Evolutionary conservation across 2,888 invertebrate genomes (phyloP).

Genomic region (Epistrophe grossulariae): DNA sequence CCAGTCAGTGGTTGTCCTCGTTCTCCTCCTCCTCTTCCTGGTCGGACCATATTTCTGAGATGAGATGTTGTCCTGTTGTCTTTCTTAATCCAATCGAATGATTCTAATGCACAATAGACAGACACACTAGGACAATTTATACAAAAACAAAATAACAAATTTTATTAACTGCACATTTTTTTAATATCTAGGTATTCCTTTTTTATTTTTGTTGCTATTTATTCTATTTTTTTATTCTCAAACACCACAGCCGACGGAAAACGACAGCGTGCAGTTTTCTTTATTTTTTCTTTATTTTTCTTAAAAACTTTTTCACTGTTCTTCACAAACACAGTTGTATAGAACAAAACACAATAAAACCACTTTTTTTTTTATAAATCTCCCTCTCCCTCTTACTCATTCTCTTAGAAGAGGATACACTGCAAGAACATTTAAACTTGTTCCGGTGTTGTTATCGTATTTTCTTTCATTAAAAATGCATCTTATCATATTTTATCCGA

Average conservation of each 20-base stretch:
- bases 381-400: conserved; percentile 23
- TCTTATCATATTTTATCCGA: conserved; percentile 45
- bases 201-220: conserved; percentile 7
- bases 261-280: not conserved
- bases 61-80: not conserved
- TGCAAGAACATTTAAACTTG: conserved; percentile 45
- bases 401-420: conserved; percentile 10
- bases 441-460: conserved; percentile 60
- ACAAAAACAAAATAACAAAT: not conserved
- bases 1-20: conserved; percentile 44
- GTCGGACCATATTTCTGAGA: conserved; percentile 52
- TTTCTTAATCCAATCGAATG: conserved; percentile 32
- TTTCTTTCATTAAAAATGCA: conserved; percentile 23
- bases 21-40: not conserved
- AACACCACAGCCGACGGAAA: not conserved
- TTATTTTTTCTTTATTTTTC: not conserved
- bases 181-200: conserved; percentile 22
- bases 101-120: conserved; percentile 18
- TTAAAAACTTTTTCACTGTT: conserved; percentile 14
- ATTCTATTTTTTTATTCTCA: conserved; percentile 18
- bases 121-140: conserved; percentile 6
- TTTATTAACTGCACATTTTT: conserved; percentile 36
- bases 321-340: conserved; percentile 52
- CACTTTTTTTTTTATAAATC: conserved; percentile 23
- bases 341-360: conserved; percentile 38